Percentiles rank a stretch among this genome's conserved stretches.
Conservation (phyloP, 2,797 vertebrate species). For the Crypturellus tataupa region DNA sequence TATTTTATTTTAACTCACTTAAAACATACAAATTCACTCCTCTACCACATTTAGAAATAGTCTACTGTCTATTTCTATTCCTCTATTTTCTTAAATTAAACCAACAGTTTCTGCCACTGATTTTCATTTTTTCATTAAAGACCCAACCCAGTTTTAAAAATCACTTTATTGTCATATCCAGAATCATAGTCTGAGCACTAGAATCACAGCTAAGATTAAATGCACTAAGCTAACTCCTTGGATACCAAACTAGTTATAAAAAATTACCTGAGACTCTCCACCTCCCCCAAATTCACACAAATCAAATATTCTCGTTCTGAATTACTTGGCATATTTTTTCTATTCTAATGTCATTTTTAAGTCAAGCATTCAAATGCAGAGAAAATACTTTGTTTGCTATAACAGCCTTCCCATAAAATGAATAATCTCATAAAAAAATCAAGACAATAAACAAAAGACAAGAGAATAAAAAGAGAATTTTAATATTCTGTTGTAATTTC, state of each 20-base stretch:
- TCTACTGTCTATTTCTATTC: neutral
- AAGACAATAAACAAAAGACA: neutral
- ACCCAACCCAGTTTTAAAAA: neutral
- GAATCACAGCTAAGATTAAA: neutral
- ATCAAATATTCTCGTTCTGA: neutral
- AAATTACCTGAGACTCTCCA: neutral
- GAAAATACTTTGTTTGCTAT: neutral
- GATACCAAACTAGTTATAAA: neutral
- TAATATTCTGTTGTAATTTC: neutral
- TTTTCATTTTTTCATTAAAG: neutral
- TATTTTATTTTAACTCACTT: neutral
- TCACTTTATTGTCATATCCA: neutral
- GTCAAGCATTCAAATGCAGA: neutral
- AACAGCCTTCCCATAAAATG: neutral
- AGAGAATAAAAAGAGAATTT: neutral
- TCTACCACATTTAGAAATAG: neutral
- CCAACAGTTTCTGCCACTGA: neutral
- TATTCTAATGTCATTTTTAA: neutral
- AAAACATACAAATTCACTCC: neutral
- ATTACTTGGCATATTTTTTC: neutral
- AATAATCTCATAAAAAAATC: neutral
- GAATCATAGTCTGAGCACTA: neutral
- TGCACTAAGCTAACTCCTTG: neutral
- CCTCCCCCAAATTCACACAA: neutral
- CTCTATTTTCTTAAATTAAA: neutral